phyloP scores from a whole-genome alignment of 2,888 invertebrate genomes.

The Blera fallax region DNA sequence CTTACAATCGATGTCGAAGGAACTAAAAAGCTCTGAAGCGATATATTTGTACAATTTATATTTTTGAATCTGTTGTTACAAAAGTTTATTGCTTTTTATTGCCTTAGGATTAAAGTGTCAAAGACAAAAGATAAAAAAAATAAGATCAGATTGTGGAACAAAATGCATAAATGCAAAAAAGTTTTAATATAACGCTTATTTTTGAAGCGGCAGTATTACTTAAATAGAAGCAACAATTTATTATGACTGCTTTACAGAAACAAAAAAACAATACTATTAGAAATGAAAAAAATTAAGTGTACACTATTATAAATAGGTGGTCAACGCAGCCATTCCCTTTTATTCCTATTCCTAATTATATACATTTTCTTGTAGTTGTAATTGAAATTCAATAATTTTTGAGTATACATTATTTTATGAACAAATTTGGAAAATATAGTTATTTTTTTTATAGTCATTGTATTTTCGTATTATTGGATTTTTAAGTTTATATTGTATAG shows the following conservation, averaged over 20 bases:
- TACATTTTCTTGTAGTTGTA: constrained; percentile 37
- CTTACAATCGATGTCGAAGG: constrained; percentile 79
- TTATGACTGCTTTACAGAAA: constrained; percentile 29
- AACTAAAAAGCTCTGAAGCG: constrained; percentile 78
- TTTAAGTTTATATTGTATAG: no score
- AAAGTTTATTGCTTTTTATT: constrained; percentile 16
- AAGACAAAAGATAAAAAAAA: constrained; percentile 47
- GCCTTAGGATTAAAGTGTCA: constrained; percentile 44
- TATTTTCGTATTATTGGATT: neutral
- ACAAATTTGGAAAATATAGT: constrained; percentile 48
- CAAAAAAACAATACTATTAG: constrained; percentile 33
- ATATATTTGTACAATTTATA: constrained; percentile 13
- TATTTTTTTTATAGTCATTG: constrained; percentile 58
- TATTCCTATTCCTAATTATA: constrained; percentile 52
- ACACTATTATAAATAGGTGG: constrained; percentile 36
- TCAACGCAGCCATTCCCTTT: constrained; percentile 63
- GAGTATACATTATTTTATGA: constrained; percentile 49
- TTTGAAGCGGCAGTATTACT: constrained; percentile 71
- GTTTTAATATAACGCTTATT: constrained; percentile 56
- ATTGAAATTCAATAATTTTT: constrained; percentile 43
- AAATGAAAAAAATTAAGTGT: constrained; percentile 13
- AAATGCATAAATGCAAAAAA: constrained; percentile 27
- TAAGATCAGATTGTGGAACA: neutral
- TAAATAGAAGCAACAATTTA: constrained; percentile 42
- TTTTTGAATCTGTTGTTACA: constrained; percentile 6